A percentile compares a stretch with the other conserved stretches of the same genome.
Evolutionary conservation across 2,113 vertebrate species (phyloP).

Genomic region (Dicrurus megarhynchus): DNA sequence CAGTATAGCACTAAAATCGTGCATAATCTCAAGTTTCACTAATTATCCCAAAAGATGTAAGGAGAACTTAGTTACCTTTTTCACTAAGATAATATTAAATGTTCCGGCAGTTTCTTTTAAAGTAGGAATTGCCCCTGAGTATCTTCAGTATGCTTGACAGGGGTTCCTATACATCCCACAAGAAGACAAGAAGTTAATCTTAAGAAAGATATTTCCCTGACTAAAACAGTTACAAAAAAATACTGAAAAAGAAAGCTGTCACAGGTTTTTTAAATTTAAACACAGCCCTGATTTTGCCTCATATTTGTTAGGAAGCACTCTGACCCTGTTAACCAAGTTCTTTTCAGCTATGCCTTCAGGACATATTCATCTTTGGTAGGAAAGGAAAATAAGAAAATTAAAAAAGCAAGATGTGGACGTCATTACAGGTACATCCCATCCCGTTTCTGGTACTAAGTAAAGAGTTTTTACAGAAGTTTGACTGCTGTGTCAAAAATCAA

Average conservation of each 20-base stretch:
- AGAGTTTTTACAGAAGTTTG: not conserved
- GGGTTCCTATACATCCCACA: not conserved
- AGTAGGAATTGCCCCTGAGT: not conserved
- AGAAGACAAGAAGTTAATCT: not conserved
- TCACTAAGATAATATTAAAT: not conserved
- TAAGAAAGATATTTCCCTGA: not conserved
- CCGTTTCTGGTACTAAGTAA: not conserved
- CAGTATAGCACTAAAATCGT: not conserved
- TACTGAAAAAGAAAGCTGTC: not conserved
- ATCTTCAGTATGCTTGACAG: not conserved
- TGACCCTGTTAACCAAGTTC: not conserved
- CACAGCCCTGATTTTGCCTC: not conserved
- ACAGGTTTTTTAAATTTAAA: not conserved
- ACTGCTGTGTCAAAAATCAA: not conserved
- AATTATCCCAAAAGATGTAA: not conserved
- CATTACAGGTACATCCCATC: not conserved
- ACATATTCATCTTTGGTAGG: not conserved
- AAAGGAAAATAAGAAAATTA: not conserved
- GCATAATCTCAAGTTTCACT: not conserved
- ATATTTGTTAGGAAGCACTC: not conserved
- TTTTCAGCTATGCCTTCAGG: not conserved
- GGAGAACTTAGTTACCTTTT: not conserved
- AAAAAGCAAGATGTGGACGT: not conserved
- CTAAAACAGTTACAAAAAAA: not conserved
- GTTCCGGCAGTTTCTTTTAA: not conserved